A percentile compares a stretch with the other conserved stretches of the same genome.
Conservation (phyloP, 2,888 invertebrate species). For the Ectemnius lituratus region DNA sequence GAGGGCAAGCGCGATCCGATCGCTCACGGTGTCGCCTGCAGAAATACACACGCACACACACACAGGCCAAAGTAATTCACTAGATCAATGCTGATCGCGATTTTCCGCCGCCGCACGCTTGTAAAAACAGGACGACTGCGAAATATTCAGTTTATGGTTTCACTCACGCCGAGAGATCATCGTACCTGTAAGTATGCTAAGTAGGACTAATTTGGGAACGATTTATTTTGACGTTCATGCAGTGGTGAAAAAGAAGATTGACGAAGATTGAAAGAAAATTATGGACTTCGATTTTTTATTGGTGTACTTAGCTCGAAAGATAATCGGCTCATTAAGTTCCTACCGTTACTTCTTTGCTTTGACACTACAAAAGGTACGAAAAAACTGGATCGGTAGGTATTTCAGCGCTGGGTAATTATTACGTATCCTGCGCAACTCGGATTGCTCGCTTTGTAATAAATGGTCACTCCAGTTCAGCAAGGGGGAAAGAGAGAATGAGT, state of each 20-base stretch:
- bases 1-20: constrained; percentile 38
- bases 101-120: too few relatives aligned
- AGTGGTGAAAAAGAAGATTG: not conserved
- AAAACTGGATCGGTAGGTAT: not conserved
- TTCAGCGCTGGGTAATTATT: not conserved
- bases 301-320: too few relatives aligned
- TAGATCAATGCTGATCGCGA: not conserved
- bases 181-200: too few relatives aligned
- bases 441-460: not conserved
- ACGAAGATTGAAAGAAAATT: not conserved
- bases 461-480: not conserved
- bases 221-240: not conserved
- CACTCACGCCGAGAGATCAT: too few relatives aligned
- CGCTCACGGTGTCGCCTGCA: constrained; percentile 46
- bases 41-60: constrained; percentile 27
- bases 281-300: not conserved
- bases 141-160: too few relatives aligned
- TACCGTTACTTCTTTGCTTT: not conserved
- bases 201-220: not conserved
- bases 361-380: not conserved
- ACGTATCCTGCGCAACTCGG: constrained; percentile 7
- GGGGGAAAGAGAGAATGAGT: not conserved
- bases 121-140: too few relatives aligned
- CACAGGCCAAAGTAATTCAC: constrained; percentile 14
- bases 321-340: too few relatives aligned